Percentiles rank a stretch among this genome's conserved stretches.
phyloP scores from a whole-genome alignment of 2,888 invertebrate species.

The Leucania comma region DNA sequence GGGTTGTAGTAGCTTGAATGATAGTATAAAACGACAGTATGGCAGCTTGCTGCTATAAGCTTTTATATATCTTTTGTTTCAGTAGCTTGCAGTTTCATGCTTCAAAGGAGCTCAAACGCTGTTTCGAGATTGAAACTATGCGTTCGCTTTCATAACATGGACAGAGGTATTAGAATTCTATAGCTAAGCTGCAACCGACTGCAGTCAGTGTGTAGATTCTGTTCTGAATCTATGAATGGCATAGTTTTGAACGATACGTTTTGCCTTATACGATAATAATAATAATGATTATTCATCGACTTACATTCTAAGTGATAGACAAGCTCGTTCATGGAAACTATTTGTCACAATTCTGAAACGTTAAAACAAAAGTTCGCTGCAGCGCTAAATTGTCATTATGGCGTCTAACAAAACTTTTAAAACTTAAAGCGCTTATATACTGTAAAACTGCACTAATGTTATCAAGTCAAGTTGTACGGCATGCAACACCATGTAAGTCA shows the following conservation, averaged over 20 bases:
- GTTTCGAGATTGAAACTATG: slow-evolving; percentile 33
- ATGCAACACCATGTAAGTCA: too few species aligned
- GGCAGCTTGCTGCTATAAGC: slow-evolving; percentile 2
- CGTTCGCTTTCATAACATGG: slow-evolving; percentile 31
- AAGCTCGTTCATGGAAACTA: too few species aligned
- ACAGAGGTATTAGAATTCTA: slow-evolving; percentile 12
- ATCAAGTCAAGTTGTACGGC: too few species aligned
- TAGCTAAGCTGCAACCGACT: background rate
- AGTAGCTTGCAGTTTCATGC: slow-evolving; percentile 27
- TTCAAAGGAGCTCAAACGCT: slow-evolving; percentile 34
- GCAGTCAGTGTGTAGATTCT: background rate
- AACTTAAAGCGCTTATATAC: too few species aligned
- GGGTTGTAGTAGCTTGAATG: background rate
- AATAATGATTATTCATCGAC: too few species aligned
- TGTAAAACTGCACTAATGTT: too few species aligned
- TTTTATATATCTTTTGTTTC: slow-evolving; percentile 22
- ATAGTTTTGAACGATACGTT: background rate
- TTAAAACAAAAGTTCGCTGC: too few species aligned
- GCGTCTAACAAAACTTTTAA: too few species aligned
- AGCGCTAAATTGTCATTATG: too few species aligned
- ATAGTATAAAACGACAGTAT: slow-evolving; percentile 1
- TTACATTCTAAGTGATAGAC: too few species aligned
- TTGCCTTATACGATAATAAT: background rate
- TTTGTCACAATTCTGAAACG: too few species aligned
- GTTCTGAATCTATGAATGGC: background rate